Percentiles rank a stretch among this genome's conserved stretches.
These are phyloP conservation scores for Lepas anatifera DNA, from an alignment of 2,888 invertebrate species.

Conservation along the genomic window DNA sequence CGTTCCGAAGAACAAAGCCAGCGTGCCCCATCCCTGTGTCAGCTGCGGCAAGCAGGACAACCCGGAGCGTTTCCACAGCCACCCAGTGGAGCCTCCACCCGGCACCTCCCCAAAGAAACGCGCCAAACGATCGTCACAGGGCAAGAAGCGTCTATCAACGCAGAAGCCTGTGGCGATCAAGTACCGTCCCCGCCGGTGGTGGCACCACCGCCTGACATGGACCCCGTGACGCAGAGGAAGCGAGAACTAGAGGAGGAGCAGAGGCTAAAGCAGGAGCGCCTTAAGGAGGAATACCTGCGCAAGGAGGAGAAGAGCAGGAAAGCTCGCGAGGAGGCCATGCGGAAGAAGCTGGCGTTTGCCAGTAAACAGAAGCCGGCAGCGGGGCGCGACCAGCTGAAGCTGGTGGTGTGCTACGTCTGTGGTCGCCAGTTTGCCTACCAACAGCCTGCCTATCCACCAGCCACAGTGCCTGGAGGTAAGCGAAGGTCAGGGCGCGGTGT, in stretches of 20 bases:
- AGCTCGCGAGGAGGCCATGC: background rate
- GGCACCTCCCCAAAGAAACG: conserved; percentile 18
- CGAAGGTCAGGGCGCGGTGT: too few relatives aligned
- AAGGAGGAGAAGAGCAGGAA: conserved; percentile 6
- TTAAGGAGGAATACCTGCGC: background rate
- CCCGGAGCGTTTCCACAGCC: conserved; percentile 52
- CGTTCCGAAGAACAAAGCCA: background rate
- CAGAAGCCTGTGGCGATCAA: conserved; percentile 52
- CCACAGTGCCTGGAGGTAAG: conserved; percentile 49
- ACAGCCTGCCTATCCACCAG: conserved; percentile 51
- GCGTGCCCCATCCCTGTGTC: conserved; percentile 44
- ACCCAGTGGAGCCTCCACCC: conserved; percentile 32
- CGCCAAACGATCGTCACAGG: conserved; percentile 17
- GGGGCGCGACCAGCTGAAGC: background rate
- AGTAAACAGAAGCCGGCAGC: background rate
- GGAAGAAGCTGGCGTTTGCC: background rate
- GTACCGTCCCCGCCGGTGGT: conserved; percentile 49
- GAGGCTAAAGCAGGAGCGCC: background rate
- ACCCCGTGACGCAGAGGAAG: background rate
- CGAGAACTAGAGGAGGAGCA: conserved; percentile 2
- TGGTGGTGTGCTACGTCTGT: conserved; percentile 48
- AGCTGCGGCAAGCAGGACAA: conserved; percentile 53
- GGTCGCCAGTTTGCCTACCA: conserved; percentile 52
- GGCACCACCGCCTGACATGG: conserved; percentile 38
- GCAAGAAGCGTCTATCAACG: conserved; percentile 46